Conservation (phyloP, 2,113 vertebrate genomes). For the Ammodytes marinus region DNA sequence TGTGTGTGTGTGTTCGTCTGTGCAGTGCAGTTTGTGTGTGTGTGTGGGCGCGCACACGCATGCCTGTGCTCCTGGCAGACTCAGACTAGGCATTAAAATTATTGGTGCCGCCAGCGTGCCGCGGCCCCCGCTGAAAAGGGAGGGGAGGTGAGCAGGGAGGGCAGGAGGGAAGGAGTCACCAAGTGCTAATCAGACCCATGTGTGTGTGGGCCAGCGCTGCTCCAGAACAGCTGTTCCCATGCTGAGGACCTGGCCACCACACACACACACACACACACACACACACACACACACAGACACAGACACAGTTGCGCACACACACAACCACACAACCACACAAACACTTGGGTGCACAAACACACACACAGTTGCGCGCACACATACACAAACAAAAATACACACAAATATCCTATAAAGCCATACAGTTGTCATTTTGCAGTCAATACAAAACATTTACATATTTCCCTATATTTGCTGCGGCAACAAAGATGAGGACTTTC, state of each 20-base stretch:
- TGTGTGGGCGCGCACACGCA: constrained; percentile 36
- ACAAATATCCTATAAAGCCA: constrained; percentile 41
- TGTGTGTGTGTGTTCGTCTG: constrained; percentile 18
- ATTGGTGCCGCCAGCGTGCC: constrained; percentile 83
- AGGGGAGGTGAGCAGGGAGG: constrained; percentile 78
- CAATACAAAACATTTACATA: constrained; percentile 26
- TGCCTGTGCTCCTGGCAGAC: constrained; percentile 79
- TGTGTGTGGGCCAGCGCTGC: constrained; percentile 82
- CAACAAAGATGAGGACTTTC: not conserved
- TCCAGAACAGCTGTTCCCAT: constrained; percentile 84
- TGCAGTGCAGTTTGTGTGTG: constrained; percentile 10
- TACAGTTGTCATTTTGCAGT: constrained; percentile 44
- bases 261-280: constrained; percentile 45
- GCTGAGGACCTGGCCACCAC: constrained; percentile 66
- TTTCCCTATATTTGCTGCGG: not conserved
- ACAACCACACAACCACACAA: constrained; percentile 42
- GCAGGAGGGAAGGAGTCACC: constrained; percentile 76
- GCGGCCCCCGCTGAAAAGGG: constrained; percentile 80
- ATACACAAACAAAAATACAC: constrained; percentile 11
- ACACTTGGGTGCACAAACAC: constrained; percentile 26
- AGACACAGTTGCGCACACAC: constrained; percentile 11
- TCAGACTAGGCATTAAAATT: constrained; percentile 84
- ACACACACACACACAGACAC: constrained; percentile 46
- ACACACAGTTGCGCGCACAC: constrained; percentile 21
- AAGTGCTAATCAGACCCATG: constrained; percentile 86